Evolutionary conservation across 2,113 vertebrate species (phyloP).

Genomic region (Gadus chalcogrammus): DNA sequence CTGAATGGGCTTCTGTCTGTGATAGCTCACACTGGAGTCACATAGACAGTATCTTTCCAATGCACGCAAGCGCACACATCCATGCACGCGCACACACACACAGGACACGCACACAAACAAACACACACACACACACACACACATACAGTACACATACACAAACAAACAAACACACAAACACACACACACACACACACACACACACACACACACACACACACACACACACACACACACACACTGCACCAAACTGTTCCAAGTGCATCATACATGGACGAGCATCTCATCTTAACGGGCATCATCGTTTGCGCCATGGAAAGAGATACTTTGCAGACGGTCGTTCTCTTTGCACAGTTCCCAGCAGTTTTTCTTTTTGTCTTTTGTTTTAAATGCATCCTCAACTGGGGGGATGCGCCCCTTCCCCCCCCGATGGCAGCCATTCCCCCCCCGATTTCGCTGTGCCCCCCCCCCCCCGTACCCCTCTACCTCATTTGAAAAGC

Average conservation of each 20-base stretch:
- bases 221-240: conserved; percentile 51
- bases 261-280: too few species aligned
- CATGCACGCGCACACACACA: conserved; percentile 58
- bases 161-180: conserved; percentile 49
- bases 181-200: conserved; percentile 25
- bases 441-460: background rate
- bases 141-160: conserved; percentile 17
- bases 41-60: conserved; percentile 48
- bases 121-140: conserved; percentile 54
- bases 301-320: too few species aligned
- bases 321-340: too few species aligned
- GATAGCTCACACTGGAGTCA: conserved; percentile 69
- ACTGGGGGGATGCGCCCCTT: conserved; percentile 20
- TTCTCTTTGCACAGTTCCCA: conserved; percentile 30
- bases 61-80: conserved; percentile 34
- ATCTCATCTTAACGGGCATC: too few species aligned
- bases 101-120: conserved; percentile 39
- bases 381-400: conserved; percentile 16
- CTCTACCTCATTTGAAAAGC: conserved; percentile 62
- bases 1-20: conserved; percentile 67
- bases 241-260: conserved; percentile 58
- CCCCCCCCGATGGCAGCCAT: conserved; percentile 23
- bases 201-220: conserved; percentile 46
- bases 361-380: conserved; percentile 32
- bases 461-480: conserved; percentile 29